phyloP scores from a whole-genome alignment of 2,888 invertebrate species.

The Iselma pallidipennis region DNA sequence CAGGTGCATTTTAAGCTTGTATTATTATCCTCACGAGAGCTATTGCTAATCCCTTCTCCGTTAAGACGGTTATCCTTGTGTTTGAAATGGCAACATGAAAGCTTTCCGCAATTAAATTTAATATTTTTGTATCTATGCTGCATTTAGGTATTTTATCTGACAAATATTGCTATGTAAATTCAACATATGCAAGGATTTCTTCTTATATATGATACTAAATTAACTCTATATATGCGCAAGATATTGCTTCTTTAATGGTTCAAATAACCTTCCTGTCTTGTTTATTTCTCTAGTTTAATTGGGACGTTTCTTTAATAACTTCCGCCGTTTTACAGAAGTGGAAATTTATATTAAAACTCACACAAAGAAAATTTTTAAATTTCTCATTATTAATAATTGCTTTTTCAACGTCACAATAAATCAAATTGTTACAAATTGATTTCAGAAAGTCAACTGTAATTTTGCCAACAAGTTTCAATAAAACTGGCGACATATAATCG shows the following conservation, averaged over 20 bases:
- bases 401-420: background rate
- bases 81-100: background rate
- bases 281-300: too few relatives aligned
- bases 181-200: too few relatives aligned
- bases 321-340: too few relatives aligned
- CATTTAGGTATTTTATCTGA: background rate
- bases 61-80: conserved; percentile 21
- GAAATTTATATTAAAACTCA: too few relatives aligned
- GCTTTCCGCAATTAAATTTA: background rate
- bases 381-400: background rate
- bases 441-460: background rate
- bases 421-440: background rate
- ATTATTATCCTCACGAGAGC: conserved; percentile 16
- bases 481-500: background rate
- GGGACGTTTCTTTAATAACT: too few relatives aligned
- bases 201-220: too few relatives aligned
- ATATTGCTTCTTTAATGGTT: too few relatives aligned
- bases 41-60: conserved; percentile 19
- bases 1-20: conserved; percentile 21
- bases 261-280: too few relatives aligned
- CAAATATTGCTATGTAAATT: background rate
- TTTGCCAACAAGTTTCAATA: background rate
- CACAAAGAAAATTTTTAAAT: too few relatives aligned
- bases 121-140: background rate
- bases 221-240: too few relatives aligned